These are phyloP conservation scores for Embiotoca jacksoni DNA, from an alignment of 2,113 vertebrate species.

Conservation along the genomic window DNA sequence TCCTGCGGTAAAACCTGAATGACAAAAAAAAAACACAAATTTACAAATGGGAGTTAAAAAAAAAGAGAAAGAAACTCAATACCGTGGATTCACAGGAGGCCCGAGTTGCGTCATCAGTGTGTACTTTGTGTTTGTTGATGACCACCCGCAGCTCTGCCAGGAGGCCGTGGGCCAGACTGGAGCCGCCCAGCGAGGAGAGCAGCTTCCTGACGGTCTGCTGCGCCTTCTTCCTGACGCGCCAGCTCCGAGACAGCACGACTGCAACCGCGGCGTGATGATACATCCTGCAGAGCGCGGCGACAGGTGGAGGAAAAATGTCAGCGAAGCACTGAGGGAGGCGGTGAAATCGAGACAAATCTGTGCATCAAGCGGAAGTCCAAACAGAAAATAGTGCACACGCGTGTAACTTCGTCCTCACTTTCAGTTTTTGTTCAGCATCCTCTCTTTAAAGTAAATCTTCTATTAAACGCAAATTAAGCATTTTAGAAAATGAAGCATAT, in stretches of 20 bases:
- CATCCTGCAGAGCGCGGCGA: slow-evolving; percentile 83
- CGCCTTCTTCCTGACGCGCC: slow-evolving; percentile 91
- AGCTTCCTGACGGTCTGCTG: slow-evolving; percentile 92
- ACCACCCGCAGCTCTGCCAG: slow-evolving; percentile 90
- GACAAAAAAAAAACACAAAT: too few species aligned
- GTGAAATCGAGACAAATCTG: too few species aligned
- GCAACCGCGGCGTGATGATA: slow-evolving; percentile 89
- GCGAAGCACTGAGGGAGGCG: too few species aligned
- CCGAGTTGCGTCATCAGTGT: not conserved
- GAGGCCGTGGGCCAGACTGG: slow-evolving; percentile 90
- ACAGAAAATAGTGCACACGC: not conserved
- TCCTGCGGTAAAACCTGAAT: slow-evolving; percentile 89
- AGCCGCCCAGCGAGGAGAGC: slow-evolving; percentile 89
- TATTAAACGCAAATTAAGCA: too few species aligned
- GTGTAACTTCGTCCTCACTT: not conserved
- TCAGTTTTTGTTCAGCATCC: too few species aligned
- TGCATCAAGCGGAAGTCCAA: too few species aligned
- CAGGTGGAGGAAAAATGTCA: too few species aligned
- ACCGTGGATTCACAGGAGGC: not conserved
- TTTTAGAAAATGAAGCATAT: too few species aligned
- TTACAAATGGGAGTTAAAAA: not conserved
- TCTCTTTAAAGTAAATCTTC: too few species aligned
- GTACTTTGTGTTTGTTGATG: slow-evolving; percentile 93
- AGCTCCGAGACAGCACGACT: slow-evolving; percentile 89
- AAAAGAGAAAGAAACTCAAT: not conserved